phyloP scores from a whole-genome alignment of 2,797 vertebrate species.

The Leptoclinus maculatus region DNA sequence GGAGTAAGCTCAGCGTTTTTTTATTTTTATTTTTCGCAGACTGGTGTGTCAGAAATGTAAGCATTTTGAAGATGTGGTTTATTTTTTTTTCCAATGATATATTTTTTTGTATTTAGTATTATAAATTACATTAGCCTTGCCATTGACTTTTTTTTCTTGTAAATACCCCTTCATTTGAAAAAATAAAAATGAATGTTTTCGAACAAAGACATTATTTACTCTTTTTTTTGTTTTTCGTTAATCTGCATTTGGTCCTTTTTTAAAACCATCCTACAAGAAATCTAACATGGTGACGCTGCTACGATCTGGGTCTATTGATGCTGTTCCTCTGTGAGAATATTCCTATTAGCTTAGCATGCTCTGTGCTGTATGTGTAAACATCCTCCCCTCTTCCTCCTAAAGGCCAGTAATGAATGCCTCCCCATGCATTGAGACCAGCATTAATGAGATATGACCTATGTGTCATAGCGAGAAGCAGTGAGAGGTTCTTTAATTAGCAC shows the following conservation, averaged over 20 bases:
- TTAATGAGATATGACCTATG: constrained; percentile 84
- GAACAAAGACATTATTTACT: constrained; percentile 25
- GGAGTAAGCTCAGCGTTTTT: constrained; percentile 41
- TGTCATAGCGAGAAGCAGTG: constrained; percentile 72
- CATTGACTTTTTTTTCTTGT: constrained; percentile 69
- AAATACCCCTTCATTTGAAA: constrained; percentile 76
- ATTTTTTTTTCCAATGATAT: constrained; percentile 73
- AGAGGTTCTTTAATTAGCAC: constrained; percentile 85
- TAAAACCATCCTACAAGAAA: background rate
- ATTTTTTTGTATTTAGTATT: constrained; percentile 81
- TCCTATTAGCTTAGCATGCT: constrained; percentile 14
- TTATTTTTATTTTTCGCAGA: constrained; percentile 36
- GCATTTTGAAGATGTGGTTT: constrained; percentile 74
- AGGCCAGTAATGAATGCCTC: constrained; percentile 72
- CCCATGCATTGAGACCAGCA: constrained; percentile 59
- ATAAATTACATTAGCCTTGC: constrained; percentile 74
- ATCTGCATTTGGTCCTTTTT: background rate
- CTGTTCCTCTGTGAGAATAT: constrained; percentile 13
- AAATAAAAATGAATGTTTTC: constrained; percentile 81
- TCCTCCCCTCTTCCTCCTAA: constrained; percentile 32
- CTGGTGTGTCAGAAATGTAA: constrained; percentile 54
- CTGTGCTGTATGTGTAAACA: constrained; percentile 25
- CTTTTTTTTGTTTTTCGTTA: background rate
- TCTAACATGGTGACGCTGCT: background rate
- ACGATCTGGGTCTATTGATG: background rate